phyloP scores from a whole-genome alignment of 1,140 invertebrate species.

The Anoplophora glabripennis region DNA sequence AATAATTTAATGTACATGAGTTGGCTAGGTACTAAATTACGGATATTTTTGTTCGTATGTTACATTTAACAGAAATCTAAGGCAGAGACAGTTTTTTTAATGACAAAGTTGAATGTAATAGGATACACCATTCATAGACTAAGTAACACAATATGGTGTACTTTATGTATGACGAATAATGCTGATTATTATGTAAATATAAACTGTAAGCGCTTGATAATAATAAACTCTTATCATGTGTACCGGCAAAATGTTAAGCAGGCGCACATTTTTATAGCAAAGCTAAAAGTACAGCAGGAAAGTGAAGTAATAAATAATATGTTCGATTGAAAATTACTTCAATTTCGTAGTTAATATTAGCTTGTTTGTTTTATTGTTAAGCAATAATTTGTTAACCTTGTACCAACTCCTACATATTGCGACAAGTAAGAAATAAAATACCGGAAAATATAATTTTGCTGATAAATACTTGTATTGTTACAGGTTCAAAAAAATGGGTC shows the following conservation, averaged over 20 bases:
- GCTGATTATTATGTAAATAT: slow-evolving; percentile 14
- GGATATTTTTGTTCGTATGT: too few relatives aligned
- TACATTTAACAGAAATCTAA: too few relatives aligned
- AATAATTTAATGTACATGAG: too few relatives aligned
- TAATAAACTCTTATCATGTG: slow-evolving; percentile 11
- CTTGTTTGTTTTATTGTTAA: too few relatives aligned
- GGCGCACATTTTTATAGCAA: background rate
- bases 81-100: too few relatives aligned
- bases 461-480: background rate
- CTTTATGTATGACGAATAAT: background rate
- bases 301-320: too few relatives aligned
- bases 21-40: too few relatives aligned
- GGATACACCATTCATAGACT: background rate
- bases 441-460: too few relatives aligned
- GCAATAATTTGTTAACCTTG: too few relatives aligned
- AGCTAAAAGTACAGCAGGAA: too few relatives aligned
- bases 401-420: too few relatives aligned
- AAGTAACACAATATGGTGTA: slow-evolving; percentile 3
- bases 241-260: slow-evolving; percentile 4
- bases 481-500: slow-evolving; percentile 6
- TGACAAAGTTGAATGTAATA: background rate
- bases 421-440: too few relatives aligned
- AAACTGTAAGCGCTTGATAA: slow-evolving; percentile 12
- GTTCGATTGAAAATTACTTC: background rate
- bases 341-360: background rate